Evolutionary conservation across 2,888 invertebrate genomes (phyloP).

Genomic region (Sisyra terminalis): DNA sequence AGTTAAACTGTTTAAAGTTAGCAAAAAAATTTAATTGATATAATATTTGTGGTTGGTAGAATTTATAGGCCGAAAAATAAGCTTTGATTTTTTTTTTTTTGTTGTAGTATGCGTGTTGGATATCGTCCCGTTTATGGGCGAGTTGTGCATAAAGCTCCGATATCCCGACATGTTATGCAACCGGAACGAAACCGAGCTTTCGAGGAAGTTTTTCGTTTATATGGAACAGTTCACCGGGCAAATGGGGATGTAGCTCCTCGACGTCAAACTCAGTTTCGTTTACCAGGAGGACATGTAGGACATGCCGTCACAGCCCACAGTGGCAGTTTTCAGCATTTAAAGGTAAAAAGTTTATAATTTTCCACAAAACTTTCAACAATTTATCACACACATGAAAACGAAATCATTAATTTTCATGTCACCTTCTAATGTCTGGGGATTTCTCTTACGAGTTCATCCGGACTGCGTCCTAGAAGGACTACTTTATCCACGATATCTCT

Average conservation of each 20-base stretch:
- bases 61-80: neutral
- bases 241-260: slow-evolving; percentile 16
- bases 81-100: neutral
- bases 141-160: slow-evolving; percentile 53
- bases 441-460: no score
- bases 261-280: slow-evolving; percentile 23
- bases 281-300: slow-evolving; percentile 29
- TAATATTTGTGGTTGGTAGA: neutral
- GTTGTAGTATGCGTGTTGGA: slow-evolving; percentile 10
- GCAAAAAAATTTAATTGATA: neutral
- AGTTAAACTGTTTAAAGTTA: neutral
- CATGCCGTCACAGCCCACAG: slow-evolving; percentile 28
- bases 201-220: slow-evolving; percentile 33
- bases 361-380: neutral
- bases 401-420: no score
- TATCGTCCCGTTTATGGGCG: slow-evolving; percentile 51
- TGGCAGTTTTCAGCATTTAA: slow-evolving; percentile 53
- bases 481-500: no score
- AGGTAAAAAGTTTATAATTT: slow-evolving; percentile 21
- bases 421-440: no score
- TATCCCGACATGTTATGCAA: slow-evolving; percentile 21
- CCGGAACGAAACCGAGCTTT: slow-evolving; percentile 30
- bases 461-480: no score
- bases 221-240: slow-evolving; percentile 20
- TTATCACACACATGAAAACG: no score